Percentiles rank a stretch among this genome's conserved stretches.
phyloP scores from a whole-genome alignment of 2,797 vertebrate species.

The Erpetoichthys calabaricus region DNA sequence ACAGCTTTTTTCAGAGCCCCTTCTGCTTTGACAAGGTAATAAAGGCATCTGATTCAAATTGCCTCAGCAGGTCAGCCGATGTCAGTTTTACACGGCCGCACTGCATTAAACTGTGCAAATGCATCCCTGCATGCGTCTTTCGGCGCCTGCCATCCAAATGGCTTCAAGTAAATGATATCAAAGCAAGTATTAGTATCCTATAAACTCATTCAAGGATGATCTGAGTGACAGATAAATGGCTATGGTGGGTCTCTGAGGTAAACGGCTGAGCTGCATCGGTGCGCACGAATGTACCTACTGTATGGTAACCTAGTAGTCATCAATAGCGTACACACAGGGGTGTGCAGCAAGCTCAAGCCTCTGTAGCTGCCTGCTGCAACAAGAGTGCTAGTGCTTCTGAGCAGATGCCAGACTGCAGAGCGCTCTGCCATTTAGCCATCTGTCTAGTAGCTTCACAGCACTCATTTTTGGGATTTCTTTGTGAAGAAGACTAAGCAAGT shows the following conservation, averaged over 20 bases:
- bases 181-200: constrained; percentile 32
- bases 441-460: too few relatives aligned
- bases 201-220: constrained; percentile 32
- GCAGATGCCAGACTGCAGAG: too few relatives aligned
- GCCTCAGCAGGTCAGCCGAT: constrained; percentile 43
- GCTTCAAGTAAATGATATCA: constrained; percentile 31
- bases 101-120: constrained; percentile 25
- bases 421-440: too few relatives aligned
- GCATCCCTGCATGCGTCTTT: constrained; percentile 22
- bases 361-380: too few relatives aligned
- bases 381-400: too few relatives aligned
- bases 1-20: constrained; percentile 3
- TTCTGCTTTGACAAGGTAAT: constrained; percentile 10
- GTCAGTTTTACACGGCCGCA: constrained; percentile 34
- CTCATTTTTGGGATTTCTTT: too few relatives aligned
- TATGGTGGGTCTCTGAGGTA: constrained; percentile 21
- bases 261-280: too few relatives aligned
- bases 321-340: too few relatives aligned
- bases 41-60: constrained; percentile 27
- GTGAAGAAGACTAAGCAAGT: too few relatives aligned
- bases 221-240: constrained; percentile 31
- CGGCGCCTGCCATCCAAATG: constrained; percentile 1
- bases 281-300: not conserved
- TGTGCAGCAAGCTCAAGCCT: too few relatives aligned
- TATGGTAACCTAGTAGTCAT: not conserved